Evolutionary conservation across 1,140 invertebrate genomes (phyloP).

Genomic region (Drosophila parabipectinata): DNA sequence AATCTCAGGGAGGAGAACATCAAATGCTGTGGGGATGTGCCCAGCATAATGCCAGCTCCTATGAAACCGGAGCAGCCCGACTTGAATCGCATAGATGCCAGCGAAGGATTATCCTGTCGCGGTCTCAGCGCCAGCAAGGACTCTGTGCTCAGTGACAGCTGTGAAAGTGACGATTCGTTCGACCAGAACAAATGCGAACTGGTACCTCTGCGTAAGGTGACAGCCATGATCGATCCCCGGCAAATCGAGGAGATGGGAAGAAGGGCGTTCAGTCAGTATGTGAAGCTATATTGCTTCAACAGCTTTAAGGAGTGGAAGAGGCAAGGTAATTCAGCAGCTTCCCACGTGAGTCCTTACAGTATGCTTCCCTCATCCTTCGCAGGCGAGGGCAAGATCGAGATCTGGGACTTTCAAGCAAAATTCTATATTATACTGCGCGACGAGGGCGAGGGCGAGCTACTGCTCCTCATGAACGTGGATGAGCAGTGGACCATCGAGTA

Average conservation of each 20-base stretch:
- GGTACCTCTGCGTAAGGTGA: background rate
- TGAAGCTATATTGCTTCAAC: slow-evolving; percentile 26
- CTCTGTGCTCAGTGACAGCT: slow-evolving; percentile 18
- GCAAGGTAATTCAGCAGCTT: slow-evolving; percentile 2
- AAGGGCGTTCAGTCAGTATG: slow-evolving; percentile 24
- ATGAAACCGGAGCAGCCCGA: background rate
- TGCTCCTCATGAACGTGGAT: slow-evolving; percentile 33
- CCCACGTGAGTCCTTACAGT: background rate
- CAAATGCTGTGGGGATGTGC: slow-evolving; percentile 3
- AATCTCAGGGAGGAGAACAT: background rate
- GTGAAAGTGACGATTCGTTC: slow-evolving; percentile 19
- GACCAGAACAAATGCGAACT: background rate
- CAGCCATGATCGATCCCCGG: background rate
- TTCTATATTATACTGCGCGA: slow-evolving; percentile 46
- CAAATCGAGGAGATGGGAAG: slow-evolving; percentile 8
- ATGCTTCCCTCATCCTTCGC: background rate
- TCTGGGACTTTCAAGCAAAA: slow-evolving; percentile 13
- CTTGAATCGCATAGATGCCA: slow-evolving; percentile 1
- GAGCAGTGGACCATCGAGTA: slow-evolving; percentile 34
- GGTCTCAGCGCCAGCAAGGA: slow-evolving; percentile 6
- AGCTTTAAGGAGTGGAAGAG: slow-evolving; percentile 26
- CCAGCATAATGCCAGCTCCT: background rate
- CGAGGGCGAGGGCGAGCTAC: slow-evolving; percentile 8
- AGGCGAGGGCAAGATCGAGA: slow-evolving; percentile 41
- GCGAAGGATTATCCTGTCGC: slow-evolving; percentile 10